Conservation (phyloP, 1,140 invertebrate genomes). For the Hycleus cichorii region DNA sequence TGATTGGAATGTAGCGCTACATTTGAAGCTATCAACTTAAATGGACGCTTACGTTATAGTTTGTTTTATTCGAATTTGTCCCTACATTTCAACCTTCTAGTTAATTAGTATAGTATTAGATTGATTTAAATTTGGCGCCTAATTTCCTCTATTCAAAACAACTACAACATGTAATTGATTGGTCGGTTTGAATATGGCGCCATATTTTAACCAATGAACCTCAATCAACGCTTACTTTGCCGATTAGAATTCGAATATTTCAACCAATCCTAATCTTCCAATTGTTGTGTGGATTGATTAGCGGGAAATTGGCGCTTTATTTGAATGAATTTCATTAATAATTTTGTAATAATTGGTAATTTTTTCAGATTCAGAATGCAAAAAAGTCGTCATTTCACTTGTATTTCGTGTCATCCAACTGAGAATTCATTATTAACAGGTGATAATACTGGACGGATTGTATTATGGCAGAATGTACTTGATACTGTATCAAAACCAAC, state of each 20-base stretch:
- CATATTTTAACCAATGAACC: too few relatives aligned
- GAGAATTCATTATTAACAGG: slow-evolving; percentile 63
- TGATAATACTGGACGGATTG: slow-evolving; percentile 57
- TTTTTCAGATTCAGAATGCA: slow-evolving; percentile 40
- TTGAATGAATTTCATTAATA: not conserved
- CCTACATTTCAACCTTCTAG: too few relatives aligned
- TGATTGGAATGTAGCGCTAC: too few relatives aligned
- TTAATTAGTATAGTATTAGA: too few relatives aligned
- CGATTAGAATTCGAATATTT: not conserved
- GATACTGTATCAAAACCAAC: slow-evolving; percentile 29
- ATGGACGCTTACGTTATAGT: too few relatives aligned
- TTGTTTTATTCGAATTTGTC: too few relatives aligned
- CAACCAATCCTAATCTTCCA: not conserved
- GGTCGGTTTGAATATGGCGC: too few relatives aligned
- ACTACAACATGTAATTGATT: too few relatives aligned
- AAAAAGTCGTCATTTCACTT: slow-evolving; percentile 49
- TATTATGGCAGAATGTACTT: slow-evolving; percentile 57
- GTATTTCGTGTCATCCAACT: slow-evolving; percentile 60
- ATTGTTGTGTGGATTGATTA: not conserved
- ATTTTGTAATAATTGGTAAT: slow-evolving; percentile 3
- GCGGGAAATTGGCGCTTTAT: not conserved
- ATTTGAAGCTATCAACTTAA: too few relatives aligned
- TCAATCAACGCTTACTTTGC: not conserved
- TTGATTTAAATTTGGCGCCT: too few relatives aligned
- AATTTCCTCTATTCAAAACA: too few relatives aligned